These are phyloP conservation scores for Yoshiicerus persimilis DNA, from an alignment of 1,140 invertebrate genomes.

Conservation along the genomic window DNA sequence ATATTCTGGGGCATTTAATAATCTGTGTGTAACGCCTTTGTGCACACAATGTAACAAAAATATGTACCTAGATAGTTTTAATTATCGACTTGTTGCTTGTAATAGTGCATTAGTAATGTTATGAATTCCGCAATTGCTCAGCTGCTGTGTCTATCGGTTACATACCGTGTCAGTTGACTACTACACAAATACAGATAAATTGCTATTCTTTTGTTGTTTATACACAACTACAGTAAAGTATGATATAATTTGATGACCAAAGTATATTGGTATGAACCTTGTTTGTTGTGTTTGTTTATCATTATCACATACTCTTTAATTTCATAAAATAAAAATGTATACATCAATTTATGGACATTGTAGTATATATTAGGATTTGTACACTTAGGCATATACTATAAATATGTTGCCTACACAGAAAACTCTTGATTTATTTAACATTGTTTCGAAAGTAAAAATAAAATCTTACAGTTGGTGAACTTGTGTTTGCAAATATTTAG, in stretches of 20 bases:
- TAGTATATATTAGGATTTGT: no score
- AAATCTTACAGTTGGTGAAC: not conserved
- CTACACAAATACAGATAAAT: not conserved
- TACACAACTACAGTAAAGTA: not conserved
- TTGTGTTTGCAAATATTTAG: not conserved
- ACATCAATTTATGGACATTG: no score
- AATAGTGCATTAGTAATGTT: not conserved
- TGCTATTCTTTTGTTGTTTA: not conserved
- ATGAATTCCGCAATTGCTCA: not conserved
- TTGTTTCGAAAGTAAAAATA: not conserved
- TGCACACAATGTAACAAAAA: not conserved
- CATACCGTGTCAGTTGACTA: no score
- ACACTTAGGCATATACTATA: no score
- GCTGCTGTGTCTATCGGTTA: not conserved
- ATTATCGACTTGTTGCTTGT: not conserved
- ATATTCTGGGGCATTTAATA: not conserved
- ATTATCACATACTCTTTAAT: not conserved
- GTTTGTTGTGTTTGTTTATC: not conserved
- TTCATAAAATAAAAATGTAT: not conserved
- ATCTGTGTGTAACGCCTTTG: not conserved
- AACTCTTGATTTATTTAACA: not conserved
- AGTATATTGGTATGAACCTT: not conserved
- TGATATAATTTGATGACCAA: not conserved
- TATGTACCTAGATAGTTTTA: not conserved
- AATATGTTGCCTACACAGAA: not conserved